A percentile compares a stretch with the other conserved stretches of the same genome.
phyloP scores from a whole-genome alignment of 2,888 invertebrate species.

The Poecilus cupreus region DNA sequence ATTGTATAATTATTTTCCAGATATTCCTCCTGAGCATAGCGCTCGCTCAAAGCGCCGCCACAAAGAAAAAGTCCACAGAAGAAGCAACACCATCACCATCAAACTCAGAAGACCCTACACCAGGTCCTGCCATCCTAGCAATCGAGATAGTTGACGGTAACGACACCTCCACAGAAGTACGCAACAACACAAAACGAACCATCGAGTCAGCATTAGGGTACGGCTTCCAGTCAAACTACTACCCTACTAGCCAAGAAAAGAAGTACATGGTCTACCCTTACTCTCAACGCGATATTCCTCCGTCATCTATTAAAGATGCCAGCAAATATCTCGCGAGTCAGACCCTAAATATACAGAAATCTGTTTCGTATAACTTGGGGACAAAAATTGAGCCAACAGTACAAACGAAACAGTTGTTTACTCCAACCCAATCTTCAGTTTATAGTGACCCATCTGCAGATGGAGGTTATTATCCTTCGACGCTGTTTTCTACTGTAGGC shows the following conservation, averaged over 20 bases:
- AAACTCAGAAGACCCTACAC: slow-evolving; percentile 68
- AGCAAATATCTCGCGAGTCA: slow-evolving; percentile 59
- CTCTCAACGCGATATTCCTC: slow-evolving; percentile 80
- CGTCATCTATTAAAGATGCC: slow-evolving; percentile 64
- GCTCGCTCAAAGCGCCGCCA: neutral
- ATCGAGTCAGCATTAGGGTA: slow-evolving; percentile 84
- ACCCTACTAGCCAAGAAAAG: slow-evolving; percentile 71
- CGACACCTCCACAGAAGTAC: slow-evolving; percentile 68
- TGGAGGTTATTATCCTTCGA: slow-evolving; percentile 61
- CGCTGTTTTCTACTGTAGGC: slow-evolving; percentile 68
- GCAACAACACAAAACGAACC: slow-evolving; percentile 79
- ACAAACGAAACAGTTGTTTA: neutral
- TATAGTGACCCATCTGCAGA: neutral
- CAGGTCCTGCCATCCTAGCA: slow-evolving; percentile 76
- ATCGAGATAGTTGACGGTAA: slow-evolving; percentile 78
- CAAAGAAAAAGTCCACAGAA: slow-evolving; percentile 69
- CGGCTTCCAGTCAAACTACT: slow-evolving; percentile 76
- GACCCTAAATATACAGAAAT: slow-evolving; percentile 65
- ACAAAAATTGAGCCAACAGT: slow-evolving; percentile 56
- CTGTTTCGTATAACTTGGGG: slow-evolving; percentile 66
- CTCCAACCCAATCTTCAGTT: neutral
- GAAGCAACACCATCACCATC: slow-evolving; percentile 67
- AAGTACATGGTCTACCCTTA: slow-evolving; percentile 78
- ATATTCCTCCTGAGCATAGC: neutral
- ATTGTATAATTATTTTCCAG: neutral